Base-by-base conservation (phyloP, 1,140 invertebrate genomes). In the Papilio xuthus region DNA sequence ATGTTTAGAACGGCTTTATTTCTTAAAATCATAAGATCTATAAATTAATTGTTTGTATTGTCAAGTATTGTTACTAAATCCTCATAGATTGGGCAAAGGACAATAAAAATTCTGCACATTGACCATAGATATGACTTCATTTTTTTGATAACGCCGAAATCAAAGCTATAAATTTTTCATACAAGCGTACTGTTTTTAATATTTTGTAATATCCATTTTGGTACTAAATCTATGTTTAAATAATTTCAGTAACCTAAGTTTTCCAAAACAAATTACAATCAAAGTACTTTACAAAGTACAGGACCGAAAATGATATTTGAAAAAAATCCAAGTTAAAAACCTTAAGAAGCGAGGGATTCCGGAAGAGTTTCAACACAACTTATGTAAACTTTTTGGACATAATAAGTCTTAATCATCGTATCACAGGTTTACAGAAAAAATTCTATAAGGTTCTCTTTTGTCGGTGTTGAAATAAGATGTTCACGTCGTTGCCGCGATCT, bases 381-480 rank as follows among this genome's bases (percentile, higher is more conserved):
- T 67, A 32, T 13, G 26, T 67, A 67, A 67, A 67, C 60, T 28
- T 67, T 67, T 67, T 67, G 32, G 60, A 67, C 60, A 15, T 26
- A 13, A 28, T 67, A 32, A 32, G 13, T 67, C 3, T 60, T 15
- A 18, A 18, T n/a, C 47, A 67, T 6, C 7, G 13, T 67, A 73
- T 50, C 23, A 4, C 15, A 26, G 28, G 26, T 56, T 28, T 56
- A 37, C 44, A 75, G 47, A 56, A 75, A 75, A 75, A 53, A 53
- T 4, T 32, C 50, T 47, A 26, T 50, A n/a, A 26, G 44, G n/a
- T 44, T 67, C 60, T 67, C 26, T 70, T 70, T 50, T 32, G 73
- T n/a, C 37, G 47, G 50, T 75, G 73, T 75, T 75, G 73, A 53
- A 75, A 75, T 56, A 75, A 75, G 73, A 50, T 50, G 50, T 7